Percentiles rank a stretch among this genome's conserved stretches.
phyloP scores from a whole-genome alignment of 2,113 vertebrate genomes.

The Pelmatolapia mariae region DNA sequence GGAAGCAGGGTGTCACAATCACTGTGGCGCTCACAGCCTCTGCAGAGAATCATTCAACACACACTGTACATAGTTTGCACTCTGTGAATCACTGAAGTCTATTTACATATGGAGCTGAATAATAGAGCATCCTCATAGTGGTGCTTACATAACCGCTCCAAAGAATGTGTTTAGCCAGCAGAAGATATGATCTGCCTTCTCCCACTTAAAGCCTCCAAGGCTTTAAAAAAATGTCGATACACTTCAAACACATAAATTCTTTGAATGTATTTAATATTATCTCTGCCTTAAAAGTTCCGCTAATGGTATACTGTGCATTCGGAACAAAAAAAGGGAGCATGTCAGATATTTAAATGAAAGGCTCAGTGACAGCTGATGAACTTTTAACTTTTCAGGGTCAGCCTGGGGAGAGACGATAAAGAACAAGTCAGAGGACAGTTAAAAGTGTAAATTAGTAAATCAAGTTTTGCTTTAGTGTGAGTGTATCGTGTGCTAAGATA shows the following conservation, averaged over 20 bases:
- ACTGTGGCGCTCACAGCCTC: background rate
- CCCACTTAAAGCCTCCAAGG: slow-evolving; percentile 11
- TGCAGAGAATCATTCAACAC: background rate
- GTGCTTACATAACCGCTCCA: slow-evolving; percentile 28
- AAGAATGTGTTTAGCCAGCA: slow-evolving; percentile 33
- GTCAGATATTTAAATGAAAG: background rate
- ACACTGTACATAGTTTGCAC: slow-evolving; percentile 4
- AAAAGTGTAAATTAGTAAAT: background rate
- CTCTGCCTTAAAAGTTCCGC: background rate
- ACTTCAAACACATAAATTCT: background rate
- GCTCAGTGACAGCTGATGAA: background rate
- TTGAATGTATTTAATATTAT: slow-evolving; percentile 20
- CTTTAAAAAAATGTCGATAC: slow-evolving; percentile 1
- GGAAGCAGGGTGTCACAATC: background rate
- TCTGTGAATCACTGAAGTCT: background rate
- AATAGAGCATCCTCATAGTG: background rate
- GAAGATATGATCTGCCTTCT: slow-evolving; percentile 24
- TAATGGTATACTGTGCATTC: background rate
- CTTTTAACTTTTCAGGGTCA: background rate
- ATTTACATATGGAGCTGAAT: slow-evolving; percentile 24
- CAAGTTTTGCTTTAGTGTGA: background rate
- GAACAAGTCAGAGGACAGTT: background rate
- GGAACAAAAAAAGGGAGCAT: background rate
- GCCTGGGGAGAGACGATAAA: background rate
- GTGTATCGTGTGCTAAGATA: background rate